Evolutionary conservation across 2,888 invertebrate genomes (phyloP), one percentile per base, ranked within the genome.

Genomic region (Ligdia adustata): DNA sequence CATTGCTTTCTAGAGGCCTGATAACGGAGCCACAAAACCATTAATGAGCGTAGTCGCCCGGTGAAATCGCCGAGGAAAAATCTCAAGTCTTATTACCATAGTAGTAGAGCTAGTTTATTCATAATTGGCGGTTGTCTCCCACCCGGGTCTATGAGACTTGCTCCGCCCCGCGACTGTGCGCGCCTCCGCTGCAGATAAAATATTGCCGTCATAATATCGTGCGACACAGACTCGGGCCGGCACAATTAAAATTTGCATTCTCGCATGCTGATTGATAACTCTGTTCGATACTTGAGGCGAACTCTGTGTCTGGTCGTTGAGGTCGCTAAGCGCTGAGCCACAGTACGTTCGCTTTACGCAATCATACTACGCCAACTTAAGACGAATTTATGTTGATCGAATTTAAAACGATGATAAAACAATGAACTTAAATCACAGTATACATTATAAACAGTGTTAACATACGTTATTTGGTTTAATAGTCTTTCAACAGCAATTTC

Each of bases 241-340:
- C 58, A 85, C 84, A 84, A 87, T 87, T 88, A 83, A 85, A 82
- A 89, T 87, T 88, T 84, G 82, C 86, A 88, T 88, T 84, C 79
- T 67, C 71, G 77, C 69, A 64, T 64, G 75, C 71, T 86, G 84
- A 88, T 88, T 87, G 86, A 87, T 88, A 83, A 82, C 79, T 85
- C 63, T 76, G 81, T 83, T 81, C 72, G 69, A 72, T 77, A 74
- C 73, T 69, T 73, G 72, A 79, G 77, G 74, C 72, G 66, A 39
- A 42, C 24, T 31, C n/a, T 33, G 32, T 24, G 28, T 38, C 18
- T 18, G 22, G 29, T 75, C 73, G 73, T 68, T 65, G 69, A 7
- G 64, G 78, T 75, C 71, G 78, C 38, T 31, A 16, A 9, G 38
- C 28, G 4, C 1, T n/a, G n/a, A n/a, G n/a, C 9, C 3, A 3